These are phyloP conservation scores for Microctonus aethiopoides DNA, from an alignment of 2,888 invertebrate species.

Conservation along the genomic window DNA sequence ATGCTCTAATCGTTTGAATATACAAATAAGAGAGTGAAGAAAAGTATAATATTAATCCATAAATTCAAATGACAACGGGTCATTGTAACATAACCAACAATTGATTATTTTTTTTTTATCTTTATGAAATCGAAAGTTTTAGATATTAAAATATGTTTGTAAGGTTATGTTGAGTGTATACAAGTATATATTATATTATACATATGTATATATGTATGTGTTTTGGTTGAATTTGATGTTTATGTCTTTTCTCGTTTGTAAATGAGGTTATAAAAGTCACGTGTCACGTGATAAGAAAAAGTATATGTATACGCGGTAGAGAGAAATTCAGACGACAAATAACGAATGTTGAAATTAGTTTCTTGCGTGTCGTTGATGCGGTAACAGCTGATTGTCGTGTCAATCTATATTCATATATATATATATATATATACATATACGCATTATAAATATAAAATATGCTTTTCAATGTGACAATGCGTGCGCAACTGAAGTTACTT, in stretches of 20 bases:
- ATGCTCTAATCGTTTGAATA: slow-evolving; percentile 54
- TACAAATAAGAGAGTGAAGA: not conserved
- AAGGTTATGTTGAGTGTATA: not conserved
- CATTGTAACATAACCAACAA: not conserved
- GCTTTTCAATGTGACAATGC: slow-evolving; percentile 50
- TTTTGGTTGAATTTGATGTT: not conserved
- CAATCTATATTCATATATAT: too few species aligned
- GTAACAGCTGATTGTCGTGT: slow-evolving; percentile 22
- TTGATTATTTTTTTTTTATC: not conserved
- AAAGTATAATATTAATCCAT: not conserved
- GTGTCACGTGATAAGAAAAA: slow-evolving; percentile 41
- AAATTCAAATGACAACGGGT: not conserved
- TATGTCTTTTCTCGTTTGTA: not conserved
- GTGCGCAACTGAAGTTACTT: slow-evolving; percentile 41
- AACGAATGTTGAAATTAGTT: slow-evolving; percentile 30
- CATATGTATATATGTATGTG: not conserved
- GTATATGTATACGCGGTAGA: not conserved
- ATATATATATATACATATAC: too few species aligned
- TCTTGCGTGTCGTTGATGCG: slow-evolving; percentile 26
- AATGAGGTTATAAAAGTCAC: not conserved
- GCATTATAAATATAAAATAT: not conserved
- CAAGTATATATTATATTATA: not conserved
- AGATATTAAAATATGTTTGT: not conserved
- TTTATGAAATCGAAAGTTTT: too few species aligned
- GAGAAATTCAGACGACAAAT: not conserved